Base-by-base conservation (phyloP, 2,888 invertebrate genomes). In the Ecdyonurus torrentis region DNA sequence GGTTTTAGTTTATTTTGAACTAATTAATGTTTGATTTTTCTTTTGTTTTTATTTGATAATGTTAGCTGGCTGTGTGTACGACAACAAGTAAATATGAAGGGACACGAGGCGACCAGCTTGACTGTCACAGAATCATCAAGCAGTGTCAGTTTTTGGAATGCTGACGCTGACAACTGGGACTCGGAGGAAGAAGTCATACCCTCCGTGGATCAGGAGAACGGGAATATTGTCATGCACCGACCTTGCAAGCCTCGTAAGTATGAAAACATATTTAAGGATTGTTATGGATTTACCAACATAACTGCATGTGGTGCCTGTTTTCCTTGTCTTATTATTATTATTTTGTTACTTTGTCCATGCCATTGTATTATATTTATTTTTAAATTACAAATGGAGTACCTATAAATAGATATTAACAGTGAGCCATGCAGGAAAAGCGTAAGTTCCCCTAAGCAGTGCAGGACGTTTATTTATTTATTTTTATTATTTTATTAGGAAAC, bases 11-110 rank as follows among this genome's bases (percentile, higher is more conserved):
- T 22, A 23, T 15, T 15, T 19, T 15, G 18, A 15, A 15, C 23
- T 59, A 59, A 59, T 37, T 20, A 25, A 25, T 2, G 7, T 50
- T 18, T 50, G n/a, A 58, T 19, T 58, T 58, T 19, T 2, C 7
- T 61, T 15, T 23, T 60, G 20, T n/a, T 23, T 61, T 15, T 61
- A 22, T 52, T 20, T 58, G 19, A 25, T 61, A 65, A 68, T 73
- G 71, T 52, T 69, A 87, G 88, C 73, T 91, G 91, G 91, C 75
- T 82, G 37, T 91, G 91, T 72, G 70, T 90, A 55, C 78, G 91
- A 69, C 81, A 85, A 62, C 90, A 91, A 75, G 78, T 80, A 58
- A 7, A 7, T 10, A 18, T 10, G 10, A 50, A 50, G 50, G 50
- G 18, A 18, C 18, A 7, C 18, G 50, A 50, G 18, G n/a, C n/a